Percentiles rank a stretch among this genome's conserved stretches.
These are phyloP conservation scores for Drosophila colorata DNA, from an alignment of 2,888 invertebrate genomes.

Conservation along the genomic window DNA sequence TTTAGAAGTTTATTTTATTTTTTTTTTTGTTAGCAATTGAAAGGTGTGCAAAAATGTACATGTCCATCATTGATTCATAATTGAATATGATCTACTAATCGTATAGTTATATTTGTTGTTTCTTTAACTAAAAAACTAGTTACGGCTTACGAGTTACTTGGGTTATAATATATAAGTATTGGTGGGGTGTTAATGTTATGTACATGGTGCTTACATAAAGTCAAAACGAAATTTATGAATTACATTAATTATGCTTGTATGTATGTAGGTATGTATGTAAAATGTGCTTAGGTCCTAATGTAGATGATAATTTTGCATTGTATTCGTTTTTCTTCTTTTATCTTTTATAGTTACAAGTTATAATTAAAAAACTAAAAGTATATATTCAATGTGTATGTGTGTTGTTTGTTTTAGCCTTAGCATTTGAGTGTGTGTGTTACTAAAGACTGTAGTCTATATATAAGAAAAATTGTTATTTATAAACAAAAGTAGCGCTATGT, in stretches of 20 bases:
- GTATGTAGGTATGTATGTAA: constrained; percentile 24
- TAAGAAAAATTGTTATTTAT: constrained; percentile 64
- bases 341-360: constrained; percentile 26
- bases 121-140: constrained; percentile 44
- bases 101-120: constrained; percentile 23
- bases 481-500: constrained; percentile 59
- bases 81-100: constrained; percentile 28
- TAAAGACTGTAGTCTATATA: constrained; percentile 36
- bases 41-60: constrained; percentile 64
- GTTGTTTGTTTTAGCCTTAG: constrained; percentile 9
- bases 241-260: constrained; percentile 29
- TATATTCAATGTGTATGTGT: constrained; percentile 21
- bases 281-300: constrained; percentile 38
- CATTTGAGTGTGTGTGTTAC: constrained; percentile 35
- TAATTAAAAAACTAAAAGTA: constrained; percentile 36
- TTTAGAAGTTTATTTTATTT: constrained; percentile 6
- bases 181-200: constrained; percentile 77
- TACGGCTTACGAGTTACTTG: constrained; percentile 31
- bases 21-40: constrained; percentile 28
- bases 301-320: constrained; percentile 55
- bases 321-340: constrained; percentile 19
- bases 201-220: constrained; percentile 69
- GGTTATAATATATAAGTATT: constrained; percentile 60
- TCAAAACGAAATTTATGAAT: constrained; percentile 44
- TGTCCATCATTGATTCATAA: constrained; percentile 38